These are phyloP conservation scores for Solen grandis DNA, from an alignment of 1,140 invertebrate species.

Conservation along the genomic window DNA sequence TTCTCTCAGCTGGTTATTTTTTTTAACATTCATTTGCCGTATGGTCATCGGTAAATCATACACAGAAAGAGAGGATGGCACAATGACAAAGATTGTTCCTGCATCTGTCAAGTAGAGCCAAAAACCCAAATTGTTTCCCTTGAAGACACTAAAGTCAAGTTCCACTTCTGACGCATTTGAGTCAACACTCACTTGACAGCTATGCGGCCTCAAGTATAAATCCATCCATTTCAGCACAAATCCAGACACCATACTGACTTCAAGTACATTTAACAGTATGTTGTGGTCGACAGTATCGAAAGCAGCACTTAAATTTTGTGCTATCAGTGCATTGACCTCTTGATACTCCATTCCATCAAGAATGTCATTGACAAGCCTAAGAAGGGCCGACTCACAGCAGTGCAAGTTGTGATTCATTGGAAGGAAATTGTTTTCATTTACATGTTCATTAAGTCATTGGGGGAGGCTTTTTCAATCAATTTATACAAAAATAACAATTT, in stretches of 20 bases:
- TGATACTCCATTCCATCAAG: constrained; percentile 32
- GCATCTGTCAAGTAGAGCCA: constrained; percentile 11
- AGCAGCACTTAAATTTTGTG: background rate
- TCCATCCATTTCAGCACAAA: background rate
- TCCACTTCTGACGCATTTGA: background rate
- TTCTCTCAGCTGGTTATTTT: too few relatives aligned
- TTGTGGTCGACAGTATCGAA: too few relatives aligned
- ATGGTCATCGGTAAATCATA: constrained; percentile 9
- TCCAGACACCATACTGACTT: constrained; percentile 11
- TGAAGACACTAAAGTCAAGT: background rate
- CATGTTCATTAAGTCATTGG: constrained; percentile 28
- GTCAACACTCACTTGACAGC: background rate
- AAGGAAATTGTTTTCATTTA: constrained; percentile 8
- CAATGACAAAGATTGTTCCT: background rate
- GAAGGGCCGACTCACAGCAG: constrained; percentile 20
- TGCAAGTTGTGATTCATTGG: constrained; percentile 16
- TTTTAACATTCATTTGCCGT: background rate
- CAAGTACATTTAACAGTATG: background rate
- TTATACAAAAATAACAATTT: constrained; percentile 20
- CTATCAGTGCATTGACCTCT: background rate
- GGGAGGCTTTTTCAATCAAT: constrained; percentile 36
- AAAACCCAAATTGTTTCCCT: background rate
- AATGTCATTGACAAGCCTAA: constrained; percentile 22
- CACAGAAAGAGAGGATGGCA: background rate
- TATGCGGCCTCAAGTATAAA: background rate